These are phyloP conservation scores for Muraenolepis orangiensis DNA, from an alignment of 2,797 vertebrate genomes.

Conservation along the genomic window DNA sequence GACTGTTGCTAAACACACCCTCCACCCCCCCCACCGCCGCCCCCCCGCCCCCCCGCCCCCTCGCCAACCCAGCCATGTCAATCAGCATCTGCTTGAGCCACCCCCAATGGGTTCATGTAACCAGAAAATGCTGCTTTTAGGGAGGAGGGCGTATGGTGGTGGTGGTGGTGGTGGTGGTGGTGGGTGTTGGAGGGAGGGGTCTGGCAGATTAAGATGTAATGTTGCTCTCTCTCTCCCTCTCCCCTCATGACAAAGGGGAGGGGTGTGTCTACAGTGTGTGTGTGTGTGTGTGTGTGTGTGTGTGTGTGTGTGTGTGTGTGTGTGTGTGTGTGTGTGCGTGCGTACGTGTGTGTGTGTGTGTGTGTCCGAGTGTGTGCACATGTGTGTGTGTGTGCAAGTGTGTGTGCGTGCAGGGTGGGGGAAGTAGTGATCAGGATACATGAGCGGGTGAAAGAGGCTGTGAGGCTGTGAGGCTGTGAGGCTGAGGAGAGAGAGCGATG, in stretches of 20 bases:
- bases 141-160: background rate
- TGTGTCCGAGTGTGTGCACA: constrained; percentile 3
- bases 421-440: constrained; percentile 64
- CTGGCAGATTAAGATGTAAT: constrained; percentile 94
- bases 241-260: constrained; percentile 81
- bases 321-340: constrained; percentile 59
- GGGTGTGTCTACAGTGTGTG: constrained; percentile 62
- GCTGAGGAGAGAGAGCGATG: too few species aligned
- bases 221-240: constrained; percentile 81
- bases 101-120: constrained; percentile 97
- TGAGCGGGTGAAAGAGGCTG: constrained; percentile 36
- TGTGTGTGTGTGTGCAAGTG: constrained; percentile 68
- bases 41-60: background rate
- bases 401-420: background rate
- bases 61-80: constrained; percentile 75
- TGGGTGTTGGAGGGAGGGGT: constrained; percentile 86
- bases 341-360: constrained; percentile 65
- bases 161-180: constrained; percentile 15
- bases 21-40: background rate
- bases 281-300: constrained; percentile 52
- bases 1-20: constrained; percentile 38
- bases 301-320: constrained; percentile 44
- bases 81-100: constrained; percentile 94
- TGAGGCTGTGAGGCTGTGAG: too few species aligned
- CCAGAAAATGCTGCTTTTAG: constrained; percentile 98